Percentiles rank a stretch among this genome's conserved stretches.
phyloP scores from a whole-genome alignment of 2,888 invertebrate species.

The Seira ritae region DNA sequence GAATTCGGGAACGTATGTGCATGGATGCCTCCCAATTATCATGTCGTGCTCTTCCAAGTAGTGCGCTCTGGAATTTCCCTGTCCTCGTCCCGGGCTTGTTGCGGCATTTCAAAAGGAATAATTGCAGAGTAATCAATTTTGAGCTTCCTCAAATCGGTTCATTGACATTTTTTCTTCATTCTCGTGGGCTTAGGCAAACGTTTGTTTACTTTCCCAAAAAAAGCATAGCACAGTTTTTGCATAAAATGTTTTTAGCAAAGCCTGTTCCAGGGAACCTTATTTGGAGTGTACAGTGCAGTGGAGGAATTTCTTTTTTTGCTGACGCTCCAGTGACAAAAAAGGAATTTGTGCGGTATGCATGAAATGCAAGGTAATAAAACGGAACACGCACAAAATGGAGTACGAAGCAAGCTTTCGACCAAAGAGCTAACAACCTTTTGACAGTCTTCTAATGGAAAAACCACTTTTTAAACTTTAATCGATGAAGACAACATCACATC shows the following conservation, averaged over 20 bases:
- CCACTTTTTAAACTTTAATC: not conserved
- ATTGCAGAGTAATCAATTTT: conserved; percentile 10
- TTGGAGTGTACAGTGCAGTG: not conserved
- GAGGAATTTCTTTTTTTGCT: conserved; percentile 6
- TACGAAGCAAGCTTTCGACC: no score
- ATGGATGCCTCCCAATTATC: no score
- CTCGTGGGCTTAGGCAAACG: not conserved
- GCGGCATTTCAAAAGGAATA: not conserved
- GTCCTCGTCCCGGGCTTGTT: no score
- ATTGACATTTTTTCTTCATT: conserved; percentile 36
- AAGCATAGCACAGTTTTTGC: no score
- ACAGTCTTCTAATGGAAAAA: not conserved
- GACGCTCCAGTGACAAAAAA: conserved; percentile 14
- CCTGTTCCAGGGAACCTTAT: no score
- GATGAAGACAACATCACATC: no score
- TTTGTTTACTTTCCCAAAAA: not conserved
- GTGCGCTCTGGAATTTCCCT: no score
- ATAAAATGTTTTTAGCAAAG: no score
- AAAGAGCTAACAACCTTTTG: not conserved
- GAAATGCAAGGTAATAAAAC: not conserved
- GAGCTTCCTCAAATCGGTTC: conserved; percentile 35
- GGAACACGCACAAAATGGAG: not conserved
- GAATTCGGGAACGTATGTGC: no score
- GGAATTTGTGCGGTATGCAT: conserved; percentile 17
- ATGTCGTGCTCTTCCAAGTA: no score